Conservation (phyloP, 1,140 invertebrate species). For the Nomia melanderi region DNA sequence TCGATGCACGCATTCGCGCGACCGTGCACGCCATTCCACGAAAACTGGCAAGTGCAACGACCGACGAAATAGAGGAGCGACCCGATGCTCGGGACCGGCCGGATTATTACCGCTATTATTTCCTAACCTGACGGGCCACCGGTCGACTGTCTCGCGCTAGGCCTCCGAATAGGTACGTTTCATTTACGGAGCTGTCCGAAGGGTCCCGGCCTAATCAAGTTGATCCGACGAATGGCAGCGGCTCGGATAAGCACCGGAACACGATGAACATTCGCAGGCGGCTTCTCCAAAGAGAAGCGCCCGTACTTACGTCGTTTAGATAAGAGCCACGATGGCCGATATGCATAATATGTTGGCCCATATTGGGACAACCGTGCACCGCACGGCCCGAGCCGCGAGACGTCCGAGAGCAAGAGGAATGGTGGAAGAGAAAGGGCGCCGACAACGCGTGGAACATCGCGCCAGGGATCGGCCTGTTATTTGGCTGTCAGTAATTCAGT, state of each 20-base stretch:
- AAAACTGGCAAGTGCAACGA: conserved; percentile 28
- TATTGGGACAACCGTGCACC: conserved; percentile 69
- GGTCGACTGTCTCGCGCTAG: neutral
- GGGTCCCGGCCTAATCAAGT: conserved; percentile 59
- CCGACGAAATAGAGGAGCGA: conserved; percentile 4
- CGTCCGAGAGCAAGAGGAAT: conserved; percentile 35
- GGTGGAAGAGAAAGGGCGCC: conserved; percentile 62
- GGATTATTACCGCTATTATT: conserved; percentile 34
- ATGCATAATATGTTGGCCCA: conserved; percentile 74
- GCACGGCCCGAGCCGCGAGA: conserved; percentile 28
- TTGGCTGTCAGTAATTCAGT: conserved; percentile 77
- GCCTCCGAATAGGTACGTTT: conserved; percentile 38
- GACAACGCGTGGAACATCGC: conserved; percentile 63
- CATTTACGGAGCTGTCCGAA: conserved; percentile 41
- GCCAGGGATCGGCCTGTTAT: conserved; percentile 71
- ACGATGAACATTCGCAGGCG: conserved; percentile 69
- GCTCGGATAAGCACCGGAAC: conserved; percentile 43
- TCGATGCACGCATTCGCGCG: conserved; percentile 50
- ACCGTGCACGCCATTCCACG: conserved; percentile 17
- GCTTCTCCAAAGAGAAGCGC: conserved; percentile 69
- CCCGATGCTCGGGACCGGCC: neutral
- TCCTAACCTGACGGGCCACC: conserved; percentile 1
- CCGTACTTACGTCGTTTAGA: conserved; percentile 74
- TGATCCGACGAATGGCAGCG: conserved; percentile 53
- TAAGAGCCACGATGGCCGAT: conserved; percentile 71